These are phyloP conservation scores for Falco naumanni DNA, from an alignment of 2,797 vertebrate genomes.

Conservation along the genomic window DNA sequence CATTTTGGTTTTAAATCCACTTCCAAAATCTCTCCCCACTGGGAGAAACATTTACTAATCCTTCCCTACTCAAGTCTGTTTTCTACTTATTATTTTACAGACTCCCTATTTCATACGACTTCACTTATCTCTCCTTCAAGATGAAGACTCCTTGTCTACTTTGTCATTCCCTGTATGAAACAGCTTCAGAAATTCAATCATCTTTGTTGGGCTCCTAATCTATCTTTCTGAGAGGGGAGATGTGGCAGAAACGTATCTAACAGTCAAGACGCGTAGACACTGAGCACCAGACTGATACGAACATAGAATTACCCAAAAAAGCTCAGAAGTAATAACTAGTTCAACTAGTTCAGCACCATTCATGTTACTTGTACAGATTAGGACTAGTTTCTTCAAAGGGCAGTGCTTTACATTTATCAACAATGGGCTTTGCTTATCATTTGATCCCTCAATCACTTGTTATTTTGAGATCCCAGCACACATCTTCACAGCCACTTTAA, in stretches of 20 bases:
- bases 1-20: neutral
- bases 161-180: neutral
- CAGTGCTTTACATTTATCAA: neutral
- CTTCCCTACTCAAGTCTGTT: neutral
- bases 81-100: neutral
- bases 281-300: neutral
- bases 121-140: neutral
- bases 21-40: neutral
- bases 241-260: neutral
- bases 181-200: neutral
- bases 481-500: neutral
- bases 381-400: neutral
- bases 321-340: neutral
- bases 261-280: neutral
- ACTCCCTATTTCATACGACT: neutral
- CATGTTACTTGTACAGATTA: rapidly evolving
- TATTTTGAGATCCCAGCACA: neutral
- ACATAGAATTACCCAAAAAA: neutral
- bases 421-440: neutral
- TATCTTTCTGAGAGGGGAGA: neutral
- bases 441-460: neutral
- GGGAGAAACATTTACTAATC: neutral
- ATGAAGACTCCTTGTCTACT: neutral
- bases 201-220: neutral
- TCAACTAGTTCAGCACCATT: neutral